phyloP scores from a whole-genome alignment of 2,113 vertebrate genomes.

The Erinaceus europaeus region DNA sequence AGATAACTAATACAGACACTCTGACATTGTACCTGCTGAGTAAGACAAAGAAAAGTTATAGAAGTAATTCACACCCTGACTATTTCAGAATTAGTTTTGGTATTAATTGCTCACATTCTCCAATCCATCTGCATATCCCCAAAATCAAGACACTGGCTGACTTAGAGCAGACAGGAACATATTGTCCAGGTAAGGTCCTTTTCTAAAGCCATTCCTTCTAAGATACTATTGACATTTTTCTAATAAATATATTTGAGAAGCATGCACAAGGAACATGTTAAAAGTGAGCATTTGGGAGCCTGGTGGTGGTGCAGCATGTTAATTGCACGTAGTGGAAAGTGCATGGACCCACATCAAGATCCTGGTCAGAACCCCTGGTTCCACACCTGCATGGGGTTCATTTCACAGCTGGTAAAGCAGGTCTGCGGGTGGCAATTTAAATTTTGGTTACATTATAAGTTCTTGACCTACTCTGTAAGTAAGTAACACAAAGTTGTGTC shows the following conservation, averaged over 20 bases:
- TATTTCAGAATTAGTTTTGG: neutral
- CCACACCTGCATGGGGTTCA: too few species aligned
- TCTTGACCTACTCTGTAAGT: neutral
- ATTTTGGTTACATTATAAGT: neutral
- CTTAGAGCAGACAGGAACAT: neutral
- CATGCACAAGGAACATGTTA: neutral
- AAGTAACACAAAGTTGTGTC: neutral
- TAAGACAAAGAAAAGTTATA: neutral
- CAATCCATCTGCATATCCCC: neutral
- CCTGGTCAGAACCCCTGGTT: too few species aligned
- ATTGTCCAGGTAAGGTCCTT: neutral
- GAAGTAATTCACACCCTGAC: neutral
- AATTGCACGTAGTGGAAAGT: too few species aligned
- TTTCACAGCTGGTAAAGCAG: too few species aligned
- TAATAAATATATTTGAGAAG: neutral
- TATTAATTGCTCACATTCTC: neutral
- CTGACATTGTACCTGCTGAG: neutral
- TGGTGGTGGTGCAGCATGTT: too few species aligned
- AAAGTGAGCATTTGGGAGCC: too few species aligned
- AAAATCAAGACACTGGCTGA: neutral
- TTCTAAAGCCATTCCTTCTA: neutral
- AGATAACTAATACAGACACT: neutral
- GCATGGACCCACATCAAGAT: too few species aligned
- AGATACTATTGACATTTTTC: neutral
- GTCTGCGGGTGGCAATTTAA: neutral